phyloP scores from a whole-genome alignment of 2,113 vertebrate species.

The Barbus barbus region DNA sequence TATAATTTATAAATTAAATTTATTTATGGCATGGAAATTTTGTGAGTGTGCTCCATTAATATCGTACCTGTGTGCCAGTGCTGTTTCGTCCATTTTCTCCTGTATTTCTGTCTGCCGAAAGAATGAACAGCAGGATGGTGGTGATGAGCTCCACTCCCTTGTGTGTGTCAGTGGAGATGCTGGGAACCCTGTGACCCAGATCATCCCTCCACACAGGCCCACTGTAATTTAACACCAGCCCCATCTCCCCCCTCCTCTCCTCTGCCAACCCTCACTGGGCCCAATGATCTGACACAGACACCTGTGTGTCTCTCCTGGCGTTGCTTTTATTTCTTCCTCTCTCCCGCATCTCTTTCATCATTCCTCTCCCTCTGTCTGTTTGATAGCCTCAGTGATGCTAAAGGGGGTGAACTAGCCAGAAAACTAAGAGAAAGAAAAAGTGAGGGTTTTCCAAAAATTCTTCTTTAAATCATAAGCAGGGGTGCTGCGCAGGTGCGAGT shows the following conservation, averaged over 20 bases:
- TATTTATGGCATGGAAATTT: not conserved
- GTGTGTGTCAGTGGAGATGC: constrained; percentile 68
- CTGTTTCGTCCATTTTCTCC: not conserved
- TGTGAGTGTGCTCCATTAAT: not conserved
- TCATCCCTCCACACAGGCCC: constrained; percentile 44
- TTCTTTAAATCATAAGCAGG: no score
- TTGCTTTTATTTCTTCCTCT: constrained; percentile 37
- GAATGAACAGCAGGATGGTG: constrained; percentile 66
- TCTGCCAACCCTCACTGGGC: constrained; percentile 47
- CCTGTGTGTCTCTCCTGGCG: constrained; percentile 49
- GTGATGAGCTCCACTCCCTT: constrained; percentile 67
- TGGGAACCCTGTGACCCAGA: constrained; percentile 62
- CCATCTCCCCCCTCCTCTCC: constrained; percentile 13
- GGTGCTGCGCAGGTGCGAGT: no score
- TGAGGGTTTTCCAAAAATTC: no score
- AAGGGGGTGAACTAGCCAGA: not conserved
- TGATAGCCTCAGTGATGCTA: constrained; percentile 1
- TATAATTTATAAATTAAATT: no score
- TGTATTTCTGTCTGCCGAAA: constrained; percentile 28
- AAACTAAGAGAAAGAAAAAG: not conserved
- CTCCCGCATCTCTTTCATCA: constrained; percentile 41
- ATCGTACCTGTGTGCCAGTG: not conserved
- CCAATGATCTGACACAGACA: constrained; percentile 56
- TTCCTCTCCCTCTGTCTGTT: constrained; percentile 26
- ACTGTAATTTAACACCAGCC: constrained; percentile 68